Conservation (phyloP, 2,888 invertebrate species). For the Limnephilus lunatus region DNA sequence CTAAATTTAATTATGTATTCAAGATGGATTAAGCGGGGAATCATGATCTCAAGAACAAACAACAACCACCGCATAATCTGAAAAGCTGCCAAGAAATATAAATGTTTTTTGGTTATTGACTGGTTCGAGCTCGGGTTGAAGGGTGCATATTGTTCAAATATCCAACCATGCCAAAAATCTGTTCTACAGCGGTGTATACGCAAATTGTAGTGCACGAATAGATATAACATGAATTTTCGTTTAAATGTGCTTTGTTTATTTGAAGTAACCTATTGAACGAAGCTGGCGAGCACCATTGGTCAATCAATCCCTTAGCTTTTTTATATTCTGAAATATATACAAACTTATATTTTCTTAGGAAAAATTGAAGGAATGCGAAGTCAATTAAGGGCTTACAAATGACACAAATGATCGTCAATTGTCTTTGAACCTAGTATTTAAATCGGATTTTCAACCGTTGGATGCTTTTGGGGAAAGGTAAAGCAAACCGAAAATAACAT, state of each 20-base stretch:
- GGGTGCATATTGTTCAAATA: neutral
- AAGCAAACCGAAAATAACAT: too few relatives aligned
- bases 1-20: neutral
- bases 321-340: too few relatives aligned
- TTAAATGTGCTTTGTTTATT: neutral
- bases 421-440: too few relatives aligned
- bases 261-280: too few relatives aligned
- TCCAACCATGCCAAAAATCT: neutral
- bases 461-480: too few relatives aligned
- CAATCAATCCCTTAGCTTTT: too few relatives aligned
- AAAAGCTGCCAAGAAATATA: constrained; percentile 2
- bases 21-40: neutral
- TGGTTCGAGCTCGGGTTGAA: neutral
- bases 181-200: neutral
- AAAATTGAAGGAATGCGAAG: too few relatives aligned
- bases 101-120: neutral
- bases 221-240: neutral
- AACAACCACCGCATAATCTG: neutral
- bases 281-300: too few relatives aligned
- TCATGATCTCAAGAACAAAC: neutral
- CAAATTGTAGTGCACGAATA: neutral
- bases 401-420: too few relatives aligned
- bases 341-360: too few relatives aligned
- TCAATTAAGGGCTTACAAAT: too few relatives aligned
- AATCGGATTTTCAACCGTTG: too few relatives aligned